Conservation (phyloP, 2,113 vertebrate species). For the Tragelaphus buxtoni region DNA sequence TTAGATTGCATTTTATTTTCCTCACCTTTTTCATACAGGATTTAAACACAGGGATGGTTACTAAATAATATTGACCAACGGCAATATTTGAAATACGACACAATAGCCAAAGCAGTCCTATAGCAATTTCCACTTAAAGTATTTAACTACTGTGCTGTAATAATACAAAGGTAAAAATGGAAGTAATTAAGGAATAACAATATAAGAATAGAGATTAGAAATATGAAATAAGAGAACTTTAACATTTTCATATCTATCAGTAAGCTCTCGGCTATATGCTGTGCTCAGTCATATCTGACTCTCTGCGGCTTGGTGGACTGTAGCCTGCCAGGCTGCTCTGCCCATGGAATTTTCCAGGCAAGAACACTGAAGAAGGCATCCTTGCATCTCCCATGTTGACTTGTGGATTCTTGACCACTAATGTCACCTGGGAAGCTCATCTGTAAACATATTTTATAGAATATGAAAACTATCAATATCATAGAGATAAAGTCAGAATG, state of each 20-base stretch:
- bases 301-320: rapidly evolving
- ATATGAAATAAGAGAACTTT: background rate
- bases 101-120: background rate
- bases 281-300: background rate
- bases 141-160: background rate
- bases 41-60: background rate
- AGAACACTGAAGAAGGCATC: background rate
- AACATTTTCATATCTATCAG: background rate
- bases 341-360: background rate
- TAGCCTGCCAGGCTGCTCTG: background rate
- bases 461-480: background rate
- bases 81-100: background rate
- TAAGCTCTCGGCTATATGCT: background rate
- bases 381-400: background rate
- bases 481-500: background rate
- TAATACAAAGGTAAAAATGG: background rate
- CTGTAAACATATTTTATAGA: background rate
- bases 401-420: background rate
- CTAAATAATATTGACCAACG: background rate
- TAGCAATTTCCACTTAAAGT: background rate
- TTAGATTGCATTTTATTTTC: background rate
- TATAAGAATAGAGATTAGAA: background rate
- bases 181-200: background rate
- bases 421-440: background rate
- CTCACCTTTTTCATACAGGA: background rate